These are phyloP conservation scores for Tenthredo distinguenda DNA, from an alignment of 2,888 invertebrate genomes.

Conservation along the genomic window DNA sequence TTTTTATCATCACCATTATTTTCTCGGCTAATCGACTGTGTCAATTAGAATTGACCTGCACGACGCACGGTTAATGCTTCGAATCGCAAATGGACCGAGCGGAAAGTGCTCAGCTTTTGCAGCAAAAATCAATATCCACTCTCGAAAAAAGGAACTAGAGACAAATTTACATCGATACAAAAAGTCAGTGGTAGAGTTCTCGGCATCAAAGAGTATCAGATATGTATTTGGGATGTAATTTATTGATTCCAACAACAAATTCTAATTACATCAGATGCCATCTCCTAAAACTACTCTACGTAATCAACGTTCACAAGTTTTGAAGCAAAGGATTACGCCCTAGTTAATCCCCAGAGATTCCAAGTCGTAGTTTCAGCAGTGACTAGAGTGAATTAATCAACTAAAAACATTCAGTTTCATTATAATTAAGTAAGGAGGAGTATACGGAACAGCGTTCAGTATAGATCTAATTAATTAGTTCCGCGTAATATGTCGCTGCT, in stretches of 20 bases:
- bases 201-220: not conserved
- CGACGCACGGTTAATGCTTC: conserved; percentile 17
- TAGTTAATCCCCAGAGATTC: conserved; percentile 29
- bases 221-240: not conserved
- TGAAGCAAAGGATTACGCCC: conserved; percentile 24
- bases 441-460: not conserved
- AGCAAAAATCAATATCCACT: not conserved
- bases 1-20: conserved; percentile 35
- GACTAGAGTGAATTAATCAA: conserved; percentile 36
- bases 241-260: not conserved
- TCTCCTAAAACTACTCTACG: conserved; percentile 13
- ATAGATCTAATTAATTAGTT: not conserved
- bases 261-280: conserved; percentile 27
- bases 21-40: conserved; percentile 35
- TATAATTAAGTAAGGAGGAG: conserved; percentile 17
- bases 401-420: conserved; percentile 38
- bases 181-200: not conserved
- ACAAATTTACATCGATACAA: not conserved
- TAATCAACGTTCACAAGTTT: conserved; percentile 32
- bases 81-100: conserved; percentile 10
- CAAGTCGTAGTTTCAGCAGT: not conserved
- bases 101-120: not conserved
- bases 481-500: not conserved
- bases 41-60: conserved; percentile 46
- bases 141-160: not conserved